These are phyloP conservation scores for Parnassius orleans DNA, from an alignment of 2,888 invertebrate species.

Conservation along the genomic window DNA sequence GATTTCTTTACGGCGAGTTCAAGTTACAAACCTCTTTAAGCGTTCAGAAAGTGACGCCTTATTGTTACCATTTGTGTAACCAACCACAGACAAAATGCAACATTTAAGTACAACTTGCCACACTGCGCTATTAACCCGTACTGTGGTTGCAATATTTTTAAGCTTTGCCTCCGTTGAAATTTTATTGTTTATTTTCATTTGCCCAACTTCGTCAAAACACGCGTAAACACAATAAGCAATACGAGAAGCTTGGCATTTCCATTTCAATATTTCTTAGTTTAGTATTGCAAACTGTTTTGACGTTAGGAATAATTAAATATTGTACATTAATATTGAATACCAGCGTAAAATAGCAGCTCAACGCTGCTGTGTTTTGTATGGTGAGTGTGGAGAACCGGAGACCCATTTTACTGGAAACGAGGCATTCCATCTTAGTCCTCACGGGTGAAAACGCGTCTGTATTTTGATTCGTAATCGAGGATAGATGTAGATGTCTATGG, in stretches of 20 bases:
- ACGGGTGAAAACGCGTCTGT: too few species aligned
- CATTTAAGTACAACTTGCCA: neutral
- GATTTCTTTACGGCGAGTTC: conserved; percentile 24
- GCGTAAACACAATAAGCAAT: conserved; percentile 25
- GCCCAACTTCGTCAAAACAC: conserved; percentile 25
- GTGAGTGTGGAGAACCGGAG: too few species aligned
- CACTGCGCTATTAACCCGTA: neutral
- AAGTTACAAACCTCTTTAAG: conserved; percentile 23
- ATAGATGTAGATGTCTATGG: too few species aligned
- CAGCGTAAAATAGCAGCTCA: too few species aligned
- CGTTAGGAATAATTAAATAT: neutral
- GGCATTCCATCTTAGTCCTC: too few species aligned
- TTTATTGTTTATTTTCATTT: conserved; percentile 17
- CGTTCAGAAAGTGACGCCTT: conserved; percentile 27
- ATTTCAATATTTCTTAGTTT: conserved; percentile 15
- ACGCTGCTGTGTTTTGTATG: too few species aligned
- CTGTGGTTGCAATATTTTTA: conserved; percentile 3
- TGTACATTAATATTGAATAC: too few species aligned
- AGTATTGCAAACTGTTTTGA: neutral
- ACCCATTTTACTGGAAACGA: too few species aligned
- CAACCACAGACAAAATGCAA: conserved; percentile 21
- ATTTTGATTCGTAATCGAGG: too few species aligned
- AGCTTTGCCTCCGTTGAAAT: conserved; percentile 10
- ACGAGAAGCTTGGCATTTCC: conserved; percentile 9
- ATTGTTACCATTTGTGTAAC: conserved; percentile 25